Base-by-base conservation (phyloP, 1,140 invertebrate genomes). In the Cydia strobilella region DNA sequence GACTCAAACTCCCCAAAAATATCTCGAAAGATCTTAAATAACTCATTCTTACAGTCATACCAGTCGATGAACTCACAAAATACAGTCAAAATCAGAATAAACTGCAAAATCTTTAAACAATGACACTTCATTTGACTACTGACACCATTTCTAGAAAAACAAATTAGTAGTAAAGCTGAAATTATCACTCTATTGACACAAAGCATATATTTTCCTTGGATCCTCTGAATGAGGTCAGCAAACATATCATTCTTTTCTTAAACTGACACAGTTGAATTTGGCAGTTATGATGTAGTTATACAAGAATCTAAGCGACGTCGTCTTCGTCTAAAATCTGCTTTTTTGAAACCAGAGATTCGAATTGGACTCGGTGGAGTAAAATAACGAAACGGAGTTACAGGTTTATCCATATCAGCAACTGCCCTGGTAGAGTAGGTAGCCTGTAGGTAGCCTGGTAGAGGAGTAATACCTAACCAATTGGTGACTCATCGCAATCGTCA, bases 231-330 rank as follows among this genome's bases (percentile, higher is more conserved):
- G 48, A 51, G 48, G 48, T 51, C 13, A 75, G 80, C 75, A 84
- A 74, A 78, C 48, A 76, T 76, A 42, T 42, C 7, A 10, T 45
- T 45, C 78, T 77, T 80, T 86, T 86, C 80, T 84, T 74, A 77
- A 75, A 80, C 81, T 87, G 83, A 86, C 84, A 87, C 78, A 85
- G 72, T 81, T 81, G 75, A 77, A 79, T 75, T 73, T 54, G 62
- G 74, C 59, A 78, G 42, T n/a, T 0, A 6, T 7, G n/a, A n/a
- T n/a, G n/a, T 4, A 18, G 5, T 15, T 6, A 51, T 6, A 51
- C 13, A 51, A 51, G n/a, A 6, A n/a, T 51, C 3, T 18, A 51
- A 51, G 48, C 6, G n/a, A 51, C 48, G 7, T n/a, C 13, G 15
- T 18, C n/a, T 51, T 51, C 48, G 18, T 51, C 12, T n/a, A 51